phyloP scores from a whole-genome alignment of 2,888 invertebrate species.

The Aleiodes testaceus region DNA sequence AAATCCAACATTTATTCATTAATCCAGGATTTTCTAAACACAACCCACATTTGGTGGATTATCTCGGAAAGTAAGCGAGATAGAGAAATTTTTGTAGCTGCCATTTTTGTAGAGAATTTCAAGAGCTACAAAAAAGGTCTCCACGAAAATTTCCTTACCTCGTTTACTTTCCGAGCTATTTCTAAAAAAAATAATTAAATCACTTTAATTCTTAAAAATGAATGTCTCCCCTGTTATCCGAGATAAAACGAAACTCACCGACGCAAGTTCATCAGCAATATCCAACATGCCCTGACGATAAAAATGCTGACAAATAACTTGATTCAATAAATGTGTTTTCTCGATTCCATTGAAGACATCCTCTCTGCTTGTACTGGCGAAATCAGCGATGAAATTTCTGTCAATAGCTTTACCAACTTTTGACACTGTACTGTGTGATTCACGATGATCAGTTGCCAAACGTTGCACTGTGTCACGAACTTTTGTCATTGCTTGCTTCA shows the following conservation, averaged over 20 bases:
- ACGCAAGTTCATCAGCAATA: slow-evolving; percentile 87
- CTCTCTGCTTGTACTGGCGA: slow-evolving; percentile 89
- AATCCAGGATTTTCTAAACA: background rate
- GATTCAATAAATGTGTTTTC: slow-evolving; percentile 83
- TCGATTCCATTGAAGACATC: slow-evolving; percentile 84
- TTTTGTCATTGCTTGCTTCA: slow-evolving; percentile 84
- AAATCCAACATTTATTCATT: slow-evolving; percentile 30
- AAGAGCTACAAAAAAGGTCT: too few relatives aligned
- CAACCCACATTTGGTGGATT: too few relatives aligned
- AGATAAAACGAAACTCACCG: slow-evolving; percentile 69
- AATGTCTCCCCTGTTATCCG: too few relatives aligned
- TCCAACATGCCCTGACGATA: slow-evolving; percentile 95
- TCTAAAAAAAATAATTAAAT: too few relatives aligned
- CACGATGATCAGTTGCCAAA: slow-evolving; percentile 89
- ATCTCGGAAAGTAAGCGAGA: too few relatives aligned
- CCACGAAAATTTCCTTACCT: too few relatives aligned
- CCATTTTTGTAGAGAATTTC: too few relatives aligned
- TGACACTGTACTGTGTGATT: slow-evolving; percentile 87
- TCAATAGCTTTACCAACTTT: slow-evolving; percentile 98
- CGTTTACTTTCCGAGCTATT: too few relatives aligned
- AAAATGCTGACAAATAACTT: slow-evolving; percentile 96
- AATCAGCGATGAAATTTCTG: slow-evolving; percentile 93
- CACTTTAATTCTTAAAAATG: too few relatives aligned
- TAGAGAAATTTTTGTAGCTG: too few relatives aligned
- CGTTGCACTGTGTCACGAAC: slow-evolving; percentile 88